Conservation (phyloP, 1,140 invertebrate genomes). For the Xylocopa sonorina region DNA sequence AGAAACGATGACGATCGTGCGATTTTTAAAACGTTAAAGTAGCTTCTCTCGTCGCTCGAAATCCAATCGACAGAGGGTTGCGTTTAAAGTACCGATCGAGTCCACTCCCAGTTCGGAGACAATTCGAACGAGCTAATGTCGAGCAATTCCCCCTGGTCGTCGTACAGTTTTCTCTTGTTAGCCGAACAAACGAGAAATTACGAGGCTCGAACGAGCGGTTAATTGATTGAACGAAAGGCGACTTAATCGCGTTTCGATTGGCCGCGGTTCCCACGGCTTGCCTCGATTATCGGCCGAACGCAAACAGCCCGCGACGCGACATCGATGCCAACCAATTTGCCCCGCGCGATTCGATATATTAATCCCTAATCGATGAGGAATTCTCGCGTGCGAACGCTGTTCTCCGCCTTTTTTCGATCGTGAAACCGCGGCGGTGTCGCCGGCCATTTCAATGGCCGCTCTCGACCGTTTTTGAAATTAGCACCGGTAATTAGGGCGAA, state of each 20-base stretch:
- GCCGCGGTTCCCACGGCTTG: not conserved
- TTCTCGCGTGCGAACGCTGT: too few species aligned
- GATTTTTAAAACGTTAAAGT: too few species aligned
- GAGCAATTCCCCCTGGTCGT: not conserved
- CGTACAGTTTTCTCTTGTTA: not conserved
- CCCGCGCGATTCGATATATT: not conserved
- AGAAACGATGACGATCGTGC: too few species aligned
- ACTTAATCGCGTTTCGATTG: slow-evolving; percentile 19
- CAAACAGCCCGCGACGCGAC: not conserved
- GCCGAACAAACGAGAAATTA: not conserved
- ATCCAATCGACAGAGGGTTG: too few species aligned
- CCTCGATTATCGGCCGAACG: slow-evolving; percentile 4
- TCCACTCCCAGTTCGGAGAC: too few species aligned
- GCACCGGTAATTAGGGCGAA: not conserved
- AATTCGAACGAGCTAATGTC: too few species aligned
- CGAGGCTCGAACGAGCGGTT: too few species aligned
- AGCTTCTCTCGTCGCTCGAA: too few species aligned
- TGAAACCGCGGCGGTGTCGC: not conserved
- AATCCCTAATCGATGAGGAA: not conserved
- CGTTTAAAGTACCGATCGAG: too few species aligned
- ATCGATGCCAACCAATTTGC: not conserved
- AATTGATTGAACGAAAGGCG: not conserved
- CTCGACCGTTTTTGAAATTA: not conserved
- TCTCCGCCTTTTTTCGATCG: too few species aligned
- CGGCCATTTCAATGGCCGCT: not conserved